Percentiles rank a stretch among this genome's conserved stretches.
Conservation (phyloP, 2,113 vertebrate species). For the Vicugna pacos region DNA sequence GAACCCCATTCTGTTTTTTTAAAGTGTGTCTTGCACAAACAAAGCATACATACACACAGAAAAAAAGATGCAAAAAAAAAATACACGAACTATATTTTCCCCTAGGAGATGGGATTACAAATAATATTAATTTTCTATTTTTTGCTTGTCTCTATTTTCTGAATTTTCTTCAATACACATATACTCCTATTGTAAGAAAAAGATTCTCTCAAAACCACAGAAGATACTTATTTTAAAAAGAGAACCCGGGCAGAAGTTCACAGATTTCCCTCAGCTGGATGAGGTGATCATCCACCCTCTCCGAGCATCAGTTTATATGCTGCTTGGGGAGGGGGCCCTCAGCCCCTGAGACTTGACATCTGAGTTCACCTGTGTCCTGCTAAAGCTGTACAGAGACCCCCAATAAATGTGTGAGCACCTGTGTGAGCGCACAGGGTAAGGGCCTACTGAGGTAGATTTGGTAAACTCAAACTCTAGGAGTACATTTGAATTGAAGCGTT, state of each 20-base stretch:
- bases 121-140: neutral
- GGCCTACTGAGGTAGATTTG: neutral
- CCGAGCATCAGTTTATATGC: neutral
- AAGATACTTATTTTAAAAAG: slow-evolving; percentile 31
- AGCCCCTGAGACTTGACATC: neutral
- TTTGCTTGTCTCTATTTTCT: neutral
- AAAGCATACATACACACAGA: neutral
- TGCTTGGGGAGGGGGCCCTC: neutral
- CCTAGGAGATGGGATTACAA: neutral
- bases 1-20: neutral
- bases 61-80: neutral
- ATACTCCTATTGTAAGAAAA: neutral
- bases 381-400: neutral
- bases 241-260: neutral
- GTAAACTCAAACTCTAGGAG: neutral
- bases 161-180: neutral
- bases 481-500: neutral
- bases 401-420: neutral
- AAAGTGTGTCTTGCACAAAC: neutral
- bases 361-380: neutral
- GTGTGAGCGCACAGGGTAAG: neutral
- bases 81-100: neutral
- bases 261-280: neutral
- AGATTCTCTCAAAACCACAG: neutral
- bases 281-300: neutral